Percentiles rank a stretch among this genome's conserved stretches.
Conservation (phyloP, 2,113 vertebrate genomes). For the Mastomys natalensis region DNA sequence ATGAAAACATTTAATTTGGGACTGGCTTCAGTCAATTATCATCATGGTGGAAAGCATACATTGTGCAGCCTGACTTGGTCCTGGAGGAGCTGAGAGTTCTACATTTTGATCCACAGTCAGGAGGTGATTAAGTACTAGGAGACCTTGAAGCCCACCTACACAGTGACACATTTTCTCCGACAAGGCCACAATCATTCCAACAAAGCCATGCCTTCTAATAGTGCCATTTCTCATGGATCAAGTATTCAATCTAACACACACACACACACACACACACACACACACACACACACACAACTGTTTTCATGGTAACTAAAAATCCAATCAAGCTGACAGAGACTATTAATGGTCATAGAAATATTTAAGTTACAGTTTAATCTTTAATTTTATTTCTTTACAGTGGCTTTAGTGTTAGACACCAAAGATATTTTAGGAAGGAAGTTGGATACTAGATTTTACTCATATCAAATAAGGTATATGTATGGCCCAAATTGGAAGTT, state of each 20-base stretch:
- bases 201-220: too few relatives aligned
- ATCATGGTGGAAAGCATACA: too few relatives aligned
- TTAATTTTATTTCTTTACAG: slow-evolving; percentile 75
- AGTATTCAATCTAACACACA: not conserved
- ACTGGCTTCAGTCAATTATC: too few relatives aligned
- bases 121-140: too few relatives aligned
- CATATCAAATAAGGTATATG: slow-evolving; percentile 90
- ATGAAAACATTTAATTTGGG: too few relatives aligned
- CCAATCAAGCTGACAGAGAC: not conserved
- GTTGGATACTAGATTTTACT: slow-evolving; percentile 91
- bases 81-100: too few relatives aligned
- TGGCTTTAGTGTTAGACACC: slow-evolving; percentile 93
- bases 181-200: too few relatives aligned
- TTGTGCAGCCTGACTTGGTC: too few relatives aligned
- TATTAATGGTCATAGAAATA: not conserved
- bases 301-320: not conserved
- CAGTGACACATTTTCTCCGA: too few relatives aligned
- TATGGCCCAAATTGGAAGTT: slow-evolving; percentile 30
- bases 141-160: too few relatives aligned
- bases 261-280: not conserved
- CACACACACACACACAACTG: not conserved
- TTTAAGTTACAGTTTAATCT: slow-evolving; percentile 37
- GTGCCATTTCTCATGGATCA: too few relatives aligned
- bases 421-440: slow-evolving; percentile 93
- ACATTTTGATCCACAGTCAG: too few relatives aligned